These are phyloP conservation scores for Albula glossodonta DNA, from an alignment of 2,113 vertebrate species.

Conservation along the genomic window DNA sequence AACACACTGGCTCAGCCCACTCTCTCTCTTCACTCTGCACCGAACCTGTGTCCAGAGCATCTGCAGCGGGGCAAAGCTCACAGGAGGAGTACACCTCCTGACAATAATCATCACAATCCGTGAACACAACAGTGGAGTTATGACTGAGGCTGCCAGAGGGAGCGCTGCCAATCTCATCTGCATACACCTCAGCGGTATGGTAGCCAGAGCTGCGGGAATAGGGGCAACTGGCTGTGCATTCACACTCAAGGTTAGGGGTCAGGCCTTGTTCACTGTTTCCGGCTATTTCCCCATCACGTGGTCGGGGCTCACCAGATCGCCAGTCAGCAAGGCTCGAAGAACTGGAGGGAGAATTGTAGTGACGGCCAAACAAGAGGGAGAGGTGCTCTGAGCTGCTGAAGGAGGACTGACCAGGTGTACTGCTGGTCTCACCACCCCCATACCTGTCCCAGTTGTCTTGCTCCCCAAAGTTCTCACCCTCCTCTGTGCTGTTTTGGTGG, in stretches of 20 bases:
- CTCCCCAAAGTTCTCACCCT: constrained; percentile 36
- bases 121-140: constrained; percentile 62
- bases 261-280: constrained; percentile 16
- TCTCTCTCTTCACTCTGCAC: constrained; percentile 55
- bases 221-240: constrained; percentile 60
- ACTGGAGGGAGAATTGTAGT: constrained; percentile 57
- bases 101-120: constrained; percentile 61
- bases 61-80: constrained; percentile 51
- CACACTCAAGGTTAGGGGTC: constrained; percentile 49
- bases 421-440: constrained; percentile 58
- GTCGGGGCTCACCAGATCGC: constrained; percentile 30
- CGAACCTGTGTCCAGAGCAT: constrained; percentile 57
- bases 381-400: constrained; percentile 70
- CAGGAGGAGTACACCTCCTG: constrained; percentile 54
- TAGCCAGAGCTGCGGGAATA: constrained; percentile 69
- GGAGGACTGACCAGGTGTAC: constrained; percentile 61
- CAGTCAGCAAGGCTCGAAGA: constrained; percentile 56
- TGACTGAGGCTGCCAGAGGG: constrained; percentile 66
- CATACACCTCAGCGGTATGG: constrained; percentile 60
- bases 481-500: constrained; percentile 55
- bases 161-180: constrained; percentile 53
- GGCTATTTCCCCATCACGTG: background rate
- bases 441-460: constrained; percentile 51
- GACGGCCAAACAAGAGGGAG: constrained; percentile 64
- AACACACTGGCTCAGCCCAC: constrained; percentile 52